These are phyloP conservation scores for Teleiodes luculella DNA, from an alignment of 2,888 invertebrate species.

Conservation along the genomic window DNA sequence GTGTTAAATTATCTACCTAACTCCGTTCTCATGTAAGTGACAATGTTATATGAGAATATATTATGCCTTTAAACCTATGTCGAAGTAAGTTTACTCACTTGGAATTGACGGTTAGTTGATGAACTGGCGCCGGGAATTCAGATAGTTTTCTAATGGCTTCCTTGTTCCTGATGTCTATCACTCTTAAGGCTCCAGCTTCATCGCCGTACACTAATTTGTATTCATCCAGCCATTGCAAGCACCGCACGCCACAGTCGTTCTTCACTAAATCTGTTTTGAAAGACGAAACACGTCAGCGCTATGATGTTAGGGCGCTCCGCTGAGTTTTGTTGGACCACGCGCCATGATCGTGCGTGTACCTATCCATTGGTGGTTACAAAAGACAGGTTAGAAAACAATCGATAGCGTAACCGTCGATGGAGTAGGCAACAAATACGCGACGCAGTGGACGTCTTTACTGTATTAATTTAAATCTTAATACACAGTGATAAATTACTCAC, in stretches of 20 bases:
- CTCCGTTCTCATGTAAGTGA: no score
- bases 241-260: slow-evolving; percentile 60
- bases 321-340: no score
- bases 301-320: no score
- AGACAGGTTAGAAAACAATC: no score
- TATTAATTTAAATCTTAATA: not conserved
- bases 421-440: no score
- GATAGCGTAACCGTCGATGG: no score
- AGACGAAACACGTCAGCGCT: not conserved
- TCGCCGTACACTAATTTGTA: slow-evolving; percentile 61
- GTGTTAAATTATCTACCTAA: no score
- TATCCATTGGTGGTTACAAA: no score
- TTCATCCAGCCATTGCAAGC: slow-evolving; percentile 64
- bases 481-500: slow-evolving; percentile 34
- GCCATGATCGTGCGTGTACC: no score
- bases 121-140: slow-evolving; percentile 61
- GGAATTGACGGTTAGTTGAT: slow-evolving; percentile 50
- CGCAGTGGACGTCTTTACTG: not conserved
- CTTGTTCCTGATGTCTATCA: slow-evolving; percentile 56
- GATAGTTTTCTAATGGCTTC: slow-evolving; percentile 35
- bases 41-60: no score
- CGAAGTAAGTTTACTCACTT: slow-evolving; percentile 43
- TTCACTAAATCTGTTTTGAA: slow-evolving; percentile 49
- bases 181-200: slow-evolving; percentile 57
- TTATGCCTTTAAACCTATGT: no score